Evolutionary conservation across 2,888 invertebrate species (phyloP), one percentile per base, ranked within the genome.

Genomic region (Trissolcus brochymenae): DNA sequence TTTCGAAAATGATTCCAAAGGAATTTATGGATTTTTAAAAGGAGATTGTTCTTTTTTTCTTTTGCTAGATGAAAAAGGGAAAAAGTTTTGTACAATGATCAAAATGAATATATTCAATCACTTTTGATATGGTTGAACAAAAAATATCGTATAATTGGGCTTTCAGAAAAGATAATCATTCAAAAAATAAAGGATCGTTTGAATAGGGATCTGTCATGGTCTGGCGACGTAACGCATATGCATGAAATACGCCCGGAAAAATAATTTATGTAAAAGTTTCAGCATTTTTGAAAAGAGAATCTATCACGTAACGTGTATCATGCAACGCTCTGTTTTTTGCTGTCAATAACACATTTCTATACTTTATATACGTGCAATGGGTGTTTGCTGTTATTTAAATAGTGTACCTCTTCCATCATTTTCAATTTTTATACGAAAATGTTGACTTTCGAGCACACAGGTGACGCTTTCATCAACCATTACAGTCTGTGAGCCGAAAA

Each of bases 291-390:
- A 62, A 56, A 35, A 70, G 62, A 62, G 70, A 55, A 70, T 70
- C 61, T 70, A 62, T 70, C 57, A 71, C 50, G 56, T 70, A 60
- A 55, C 35, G 35, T 51, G 51, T 51, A 40, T 19, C 51, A 17
- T 35, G 71, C 25, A 49, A 19, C 60, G 57, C 46, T 62, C 62
- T 71, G 71, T 71, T 64, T 71, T 62, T 71, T 46, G 55, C 64
- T 71, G 64, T 71, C 71, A 64, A 71, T 71, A 71, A 71, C 57
- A 71, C 50, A 71, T 64, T 71, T 71, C 64, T 57, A 57, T 53
- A 53, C 41, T 71, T 57, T 71, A 53, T 35, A 25, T 25, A 57
- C 51, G 53, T 17, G 53, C 57, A 57, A 64, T 71, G 57, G 64
- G 25, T 59, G 46, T 71, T 64, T 71, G 71, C 56, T 71, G 62